These are phyloP conservation scores for Leontopithecus rosalia DNA, from an alignment of 2,797 vertebrate species.

Conservation along the genomic window DNA sequence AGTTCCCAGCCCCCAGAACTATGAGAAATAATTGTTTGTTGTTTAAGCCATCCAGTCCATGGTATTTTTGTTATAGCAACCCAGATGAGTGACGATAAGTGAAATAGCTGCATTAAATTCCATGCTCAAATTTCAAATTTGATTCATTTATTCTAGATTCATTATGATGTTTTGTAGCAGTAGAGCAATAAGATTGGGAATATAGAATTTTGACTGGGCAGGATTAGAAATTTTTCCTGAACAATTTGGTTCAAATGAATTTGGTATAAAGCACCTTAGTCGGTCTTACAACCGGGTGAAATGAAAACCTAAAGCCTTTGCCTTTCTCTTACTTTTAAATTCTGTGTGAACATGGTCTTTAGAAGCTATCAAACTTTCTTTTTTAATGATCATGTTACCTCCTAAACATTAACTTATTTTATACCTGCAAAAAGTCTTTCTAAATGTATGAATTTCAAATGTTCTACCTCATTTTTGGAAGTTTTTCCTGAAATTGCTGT, in stretches of 20 bases:
- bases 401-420: conserved; percentile 27
- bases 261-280: background rate
- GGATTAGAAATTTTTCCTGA: background rate
- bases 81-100: background rate
- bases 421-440: background rate
- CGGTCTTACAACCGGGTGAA: background rate
- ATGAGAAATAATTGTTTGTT: background rate
- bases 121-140: background rate
- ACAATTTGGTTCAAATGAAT: background rate
- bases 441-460: conserved; percentile 57
- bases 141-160: conserved; percentile 22
- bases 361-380: background rate
- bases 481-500: conserved; percentile 48
- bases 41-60: background rate
- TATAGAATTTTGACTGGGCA: background rate
- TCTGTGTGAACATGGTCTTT: background rate
- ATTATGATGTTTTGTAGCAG: background rate
- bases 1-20: background rate
- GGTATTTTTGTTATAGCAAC: background rate
- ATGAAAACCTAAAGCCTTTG: background rate
- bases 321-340: background rate
- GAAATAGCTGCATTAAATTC: background rate
- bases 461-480: conserved; percentile 18
- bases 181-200: background rate
- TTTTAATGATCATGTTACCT: conserved; percentile 1